Percentiles rank a stretch among this genome's conserved stretches.
Evolutionary conservation across 2,888 invertebrate genomes (phyloP).

Genomic region (Schizotus pectinicornis): DNA sequence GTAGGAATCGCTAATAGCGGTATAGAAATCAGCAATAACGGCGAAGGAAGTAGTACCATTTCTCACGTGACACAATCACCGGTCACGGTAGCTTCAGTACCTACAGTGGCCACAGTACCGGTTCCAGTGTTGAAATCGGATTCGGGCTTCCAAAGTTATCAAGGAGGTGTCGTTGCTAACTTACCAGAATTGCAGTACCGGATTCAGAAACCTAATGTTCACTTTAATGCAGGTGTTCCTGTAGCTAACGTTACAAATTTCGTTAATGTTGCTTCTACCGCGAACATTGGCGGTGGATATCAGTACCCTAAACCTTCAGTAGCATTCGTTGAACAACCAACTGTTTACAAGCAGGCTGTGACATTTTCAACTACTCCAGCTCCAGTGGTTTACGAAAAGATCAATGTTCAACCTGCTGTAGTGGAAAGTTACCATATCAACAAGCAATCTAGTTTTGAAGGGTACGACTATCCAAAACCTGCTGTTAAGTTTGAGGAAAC

Average conservation of each 20-base stretch:
- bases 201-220: slow-evolving; percentile 27
- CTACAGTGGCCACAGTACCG: slow-evolving; percentile 48
- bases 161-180: slow-evolving; percentile 53
- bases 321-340: slow-evolving; percentile 53
- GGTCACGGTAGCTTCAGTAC: slow-evolving; percentile 36
- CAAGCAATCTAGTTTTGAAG: slow-evolving; percentile 38
- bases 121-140: slow-evolving; percentile 42
- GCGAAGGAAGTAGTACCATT: slow-evolving; percentile 34
- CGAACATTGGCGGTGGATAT: slow-evolving; percentile 48
- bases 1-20: slow-evolving; percentile 39
- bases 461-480: slow-evolving; percentile 42
- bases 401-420: slow-evolving; percentile 14
- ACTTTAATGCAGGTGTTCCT: slow-evolving; percentile 7
- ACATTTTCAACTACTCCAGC: slow-evolving; percentile 17
- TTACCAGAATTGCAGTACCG: slow-evolving; percentile 52
- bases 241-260: slow-evolving; percentile 32
- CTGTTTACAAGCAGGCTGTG: slow-evolving; percentile 35
- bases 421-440: background rate
- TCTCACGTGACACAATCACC: slow-evolving; percentile 37
- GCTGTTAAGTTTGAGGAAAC: slow-evolving; percentile 29
- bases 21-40: slow-evolving; percentile 42
- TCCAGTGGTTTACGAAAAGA: slow-evolving; percentile 12
- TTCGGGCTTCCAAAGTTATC: slow-evolving; percentile 42
- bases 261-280: slow-evolving; percentile 37
- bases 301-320: slow-evolving; percentile 50